These are phyloP conservation scores for Ammospiza caudacuta DNA, from an alignment of 2,113 vertebrate genomes.

Conservation along the genomic window DNA sequence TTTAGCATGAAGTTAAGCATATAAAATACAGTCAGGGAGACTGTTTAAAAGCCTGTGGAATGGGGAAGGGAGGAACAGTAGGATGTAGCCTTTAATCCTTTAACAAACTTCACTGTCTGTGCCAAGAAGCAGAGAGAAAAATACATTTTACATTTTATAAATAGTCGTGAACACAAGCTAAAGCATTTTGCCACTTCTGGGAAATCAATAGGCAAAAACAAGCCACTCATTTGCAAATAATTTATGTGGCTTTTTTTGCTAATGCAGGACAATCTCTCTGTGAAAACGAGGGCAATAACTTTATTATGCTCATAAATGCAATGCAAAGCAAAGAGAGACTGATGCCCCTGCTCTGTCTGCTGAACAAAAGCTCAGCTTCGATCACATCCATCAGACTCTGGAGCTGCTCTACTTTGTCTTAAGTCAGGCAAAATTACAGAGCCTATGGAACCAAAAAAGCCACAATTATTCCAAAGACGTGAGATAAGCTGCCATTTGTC, in stretches of 20 bases:
- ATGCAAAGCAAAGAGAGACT: slow-evolving; percentile 57
- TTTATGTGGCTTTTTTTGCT: slow-evolving; percentile 61
- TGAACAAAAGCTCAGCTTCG: slow-evolving; percentile 36
- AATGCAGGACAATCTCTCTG: slow-evolving; percentile 70
- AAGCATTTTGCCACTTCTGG: slow-evolving; percentile 68
- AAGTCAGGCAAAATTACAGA: slow-evolving; percentile 12
- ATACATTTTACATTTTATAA: slow-evolving; percentile 61
- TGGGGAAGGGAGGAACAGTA: slow-evolving; percentile 1
- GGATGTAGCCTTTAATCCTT: slow-evolving; percentile 2
- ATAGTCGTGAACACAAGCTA: slow-evolving; percentile 61
- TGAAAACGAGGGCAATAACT: slow-evolving; percentile 74
- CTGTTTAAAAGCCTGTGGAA: slow-evolving; percentile 22
- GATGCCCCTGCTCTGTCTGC: neutral
- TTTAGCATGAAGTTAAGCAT: neutral
- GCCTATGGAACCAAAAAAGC: neutral
- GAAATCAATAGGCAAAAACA: slow-evolving; percentile 69
- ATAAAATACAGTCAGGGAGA: neutral
- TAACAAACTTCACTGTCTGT: slow-evolving; percentile 16
- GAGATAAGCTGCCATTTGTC: neutral
- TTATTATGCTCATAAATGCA: slow-evolving; percentile 72
- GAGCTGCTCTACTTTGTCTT: neutral
- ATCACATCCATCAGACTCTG: neutral
- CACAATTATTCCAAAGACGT: neutral
- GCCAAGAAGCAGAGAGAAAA: slow-evolving; percentile 52
- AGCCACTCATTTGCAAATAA: slow-evolving; percentile 64